A percentile compares a stretch with the other conserved stretches of the same genome.
phyloP scores from a whole-genome alignment of 1,140 invertebrate species.

The Papilio xuthus region DNA sequence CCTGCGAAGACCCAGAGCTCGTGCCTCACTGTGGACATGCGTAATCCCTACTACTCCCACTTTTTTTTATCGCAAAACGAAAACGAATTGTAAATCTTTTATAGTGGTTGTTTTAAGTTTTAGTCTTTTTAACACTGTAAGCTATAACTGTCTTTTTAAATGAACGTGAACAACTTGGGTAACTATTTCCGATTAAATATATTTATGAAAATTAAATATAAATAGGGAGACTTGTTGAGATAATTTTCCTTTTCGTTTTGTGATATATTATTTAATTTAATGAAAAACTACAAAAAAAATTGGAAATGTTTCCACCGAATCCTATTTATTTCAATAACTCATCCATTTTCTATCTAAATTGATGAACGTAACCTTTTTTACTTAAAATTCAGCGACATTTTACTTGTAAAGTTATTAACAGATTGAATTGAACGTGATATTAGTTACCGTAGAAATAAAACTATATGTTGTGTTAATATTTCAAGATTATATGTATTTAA shows the following conservation, averaged over 20 bases:
- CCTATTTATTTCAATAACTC: slow-evolving; percentile 57
- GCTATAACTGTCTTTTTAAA: background rate
- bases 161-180: background rate
- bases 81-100: slow-evolving; percentile 38
- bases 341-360: background rate
- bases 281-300: slow-evolving; percentile 46
- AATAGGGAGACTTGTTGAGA: slow-evolving; percentile 1
- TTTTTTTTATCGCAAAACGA: slow-evolving; percentile 49
- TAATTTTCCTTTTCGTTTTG: slow-evolving; percentile 64
- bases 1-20: slow-evolving; percentile 91
- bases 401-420: slow-evolving; percentile 34
- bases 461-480: slow-evolving; percentile 47
- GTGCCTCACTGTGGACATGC: slow-evolving; percentile 83
- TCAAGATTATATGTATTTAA: slow-evolving; percentile 58
- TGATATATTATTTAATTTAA: slow-evolving; percentile 55
- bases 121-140: background rate
- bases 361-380: background rate
- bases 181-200: background rate
- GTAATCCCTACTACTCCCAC: slow-evolving; percentile 45
- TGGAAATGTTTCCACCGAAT: slow-evolving; percentile 61
- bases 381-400: background rate
- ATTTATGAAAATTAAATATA: background rate
- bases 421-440: slow-evolving; percentile 66
- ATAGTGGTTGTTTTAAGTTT: background rate
- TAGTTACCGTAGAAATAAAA: slow-evolving; percentile 74